Conservation (phyloP, 2,888 invertebrate species). For the Cybosia mesomella region DNA sequence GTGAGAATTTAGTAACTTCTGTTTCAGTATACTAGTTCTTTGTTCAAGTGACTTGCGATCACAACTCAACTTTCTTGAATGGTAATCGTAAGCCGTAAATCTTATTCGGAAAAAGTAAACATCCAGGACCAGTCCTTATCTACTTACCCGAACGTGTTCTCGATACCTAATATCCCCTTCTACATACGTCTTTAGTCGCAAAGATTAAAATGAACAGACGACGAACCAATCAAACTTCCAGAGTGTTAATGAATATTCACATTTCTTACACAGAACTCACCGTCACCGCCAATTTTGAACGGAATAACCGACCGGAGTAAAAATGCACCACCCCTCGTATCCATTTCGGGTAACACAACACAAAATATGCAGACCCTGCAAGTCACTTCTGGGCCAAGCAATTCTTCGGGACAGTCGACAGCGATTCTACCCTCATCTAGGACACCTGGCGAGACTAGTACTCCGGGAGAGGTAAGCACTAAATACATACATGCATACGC, state of each 20-base stretch:
- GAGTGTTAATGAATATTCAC: conserved; percentile 23
- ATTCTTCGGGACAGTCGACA: not conserved
- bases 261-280: conserved; percentile 36
- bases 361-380: not conserved
- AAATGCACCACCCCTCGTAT: conserved; percentile 17
- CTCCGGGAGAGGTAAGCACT: conserved; percentile 57
- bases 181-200: too few species aligned
- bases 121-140: too few species aligned
- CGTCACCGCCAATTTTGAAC: conserved; percentile 66
- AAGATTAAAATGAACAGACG: too few species aligned
- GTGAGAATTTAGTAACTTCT: too few species aligned
- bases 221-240: too few species aligned
- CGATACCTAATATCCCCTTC: too few species aligned
- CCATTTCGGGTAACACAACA: conserved; percentile 9
- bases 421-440: conserved; percentile 21
- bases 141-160: too few species aligned
- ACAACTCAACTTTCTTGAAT: too few species aligned
- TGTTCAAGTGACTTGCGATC: too few species aligned
- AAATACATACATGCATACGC: not conserved
- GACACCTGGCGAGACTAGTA: conserved; percentile 35
- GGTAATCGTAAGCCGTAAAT: too few species aligned
- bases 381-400: conserved; percentile 11
- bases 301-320: conserved; percentile 63
- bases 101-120: too few species aligned
- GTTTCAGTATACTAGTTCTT: too few species aligned